phyloP scores from a whole-genome alignment of 2,888 invertebrate genomes.

The Acrobasis repandana region DNA sequence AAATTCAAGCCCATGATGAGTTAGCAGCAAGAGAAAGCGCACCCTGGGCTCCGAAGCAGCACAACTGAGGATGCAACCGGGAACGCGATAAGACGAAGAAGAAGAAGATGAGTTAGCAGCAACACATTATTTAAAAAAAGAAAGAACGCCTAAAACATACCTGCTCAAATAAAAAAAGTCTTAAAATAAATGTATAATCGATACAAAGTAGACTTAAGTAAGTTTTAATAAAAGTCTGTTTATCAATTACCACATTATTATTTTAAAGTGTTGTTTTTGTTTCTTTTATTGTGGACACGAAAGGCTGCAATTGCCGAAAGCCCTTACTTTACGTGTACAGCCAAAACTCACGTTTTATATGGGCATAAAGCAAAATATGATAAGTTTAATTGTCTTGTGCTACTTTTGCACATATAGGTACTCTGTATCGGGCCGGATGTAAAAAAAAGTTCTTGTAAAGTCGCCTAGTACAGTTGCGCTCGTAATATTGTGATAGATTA shows the following conservation, averaged over 20 bases:
- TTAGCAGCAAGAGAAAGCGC: too few relatives aligned
- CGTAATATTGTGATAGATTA: conserved; percentile 21
- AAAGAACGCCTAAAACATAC: too few relatives aligned
- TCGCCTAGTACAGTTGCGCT: conserved; percentile 38
- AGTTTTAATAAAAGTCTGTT: not conserved
- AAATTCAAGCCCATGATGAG: too few relatives aligned
- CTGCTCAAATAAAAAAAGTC: too few relatives aligned
- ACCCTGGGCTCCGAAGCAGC: too few relatives aligned
- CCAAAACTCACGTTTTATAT: conserved; percentile 25
- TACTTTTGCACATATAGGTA: conserved; percentile 54
- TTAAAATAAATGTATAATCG: not conserved
- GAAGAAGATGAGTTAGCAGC: too few relatives aligned
- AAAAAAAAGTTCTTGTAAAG: conserved; percentile 47
- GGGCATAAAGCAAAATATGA: conserved; percentile 40
- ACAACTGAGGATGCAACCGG: too few relatives aligned
- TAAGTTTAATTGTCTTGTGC: conserved; percentile 54
- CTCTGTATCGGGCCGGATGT: conserved; percentile 52
- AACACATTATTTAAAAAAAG: too few relatives aligned
- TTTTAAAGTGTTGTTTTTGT: not conserved
- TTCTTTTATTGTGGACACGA: not conserved
- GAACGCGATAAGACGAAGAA: too few relatives aligned
- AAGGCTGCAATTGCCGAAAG: conserved; percentile 1
- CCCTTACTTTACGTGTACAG: not conserved
- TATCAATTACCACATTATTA: not conserved
- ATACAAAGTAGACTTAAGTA: not conserved